phyloP scores from a whole-genome alignment of 1,140 invertebrate species.

The Drosophila ohnishii region DNA sequence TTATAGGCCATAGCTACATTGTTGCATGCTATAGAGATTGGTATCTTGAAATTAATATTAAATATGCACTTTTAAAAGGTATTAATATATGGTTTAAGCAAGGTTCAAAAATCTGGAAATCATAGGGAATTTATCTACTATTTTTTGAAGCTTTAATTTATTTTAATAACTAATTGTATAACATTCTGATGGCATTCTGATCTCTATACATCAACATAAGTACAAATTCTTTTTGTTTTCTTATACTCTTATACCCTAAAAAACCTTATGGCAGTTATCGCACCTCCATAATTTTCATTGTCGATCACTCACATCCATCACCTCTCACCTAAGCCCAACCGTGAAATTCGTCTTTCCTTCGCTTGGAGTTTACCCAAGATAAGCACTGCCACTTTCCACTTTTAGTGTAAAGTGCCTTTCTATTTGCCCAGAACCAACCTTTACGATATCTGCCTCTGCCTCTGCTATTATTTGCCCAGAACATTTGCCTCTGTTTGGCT shows the following conservation, averaged over 20 bases:
- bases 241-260: neutral
- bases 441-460: constrained; percentile 25
- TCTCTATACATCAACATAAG: too few species aligned
- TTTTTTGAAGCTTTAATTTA: accelerated
- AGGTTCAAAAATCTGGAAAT: neutral
- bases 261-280: constrained; percentile 1
- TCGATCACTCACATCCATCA: constrained; percentile 39
- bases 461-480: constrained; percentile 31
- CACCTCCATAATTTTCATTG: constrained; percentile 20
- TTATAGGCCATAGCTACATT: constrained; percentile 16
- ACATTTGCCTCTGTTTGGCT: constrained; percentile 68
- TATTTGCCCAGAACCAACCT: constrained; percentile 46
- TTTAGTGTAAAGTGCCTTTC: constrained; percentile 53
- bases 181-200: neutral
- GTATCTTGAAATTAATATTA: neutral
- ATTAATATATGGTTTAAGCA: neutral
- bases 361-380: constrained; percentile 47
- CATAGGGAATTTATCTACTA: neutral
- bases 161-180: neutral
- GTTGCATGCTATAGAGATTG: neutral
- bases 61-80: constrained; percentile 4
- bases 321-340: constrained; percentile 9
- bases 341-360: constrained; percentile 7
- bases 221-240: neutral
- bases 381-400: constrained; percentile 35